Percentiles rank a stretch among this genome's conserved stretches.
Conservation (phyloP, 2,888 invertebrate genomes). For the Phania funesta region DNA sequence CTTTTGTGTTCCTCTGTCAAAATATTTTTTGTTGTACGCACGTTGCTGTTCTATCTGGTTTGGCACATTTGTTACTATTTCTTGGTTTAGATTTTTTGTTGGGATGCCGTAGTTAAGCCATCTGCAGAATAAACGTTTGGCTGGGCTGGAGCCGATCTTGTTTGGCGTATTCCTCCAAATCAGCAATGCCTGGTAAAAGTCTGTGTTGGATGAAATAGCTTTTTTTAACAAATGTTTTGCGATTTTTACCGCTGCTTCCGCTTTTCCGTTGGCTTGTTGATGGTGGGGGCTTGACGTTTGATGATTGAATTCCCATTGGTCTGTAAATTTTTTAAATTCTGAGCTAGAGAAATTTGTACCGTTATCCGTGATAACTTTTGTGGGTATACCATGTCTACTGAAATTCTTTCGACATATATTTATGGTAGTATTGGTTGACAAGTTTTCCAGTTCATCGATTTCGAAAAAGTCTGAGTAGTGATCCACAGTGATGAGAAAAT, state of each 20-base stretch:
- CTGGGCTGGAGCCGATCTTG: neutral
- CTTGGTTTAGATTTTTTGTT: neutral
- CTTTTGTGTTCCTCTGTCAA: neutral
- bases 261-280: constrained; percentile 48
- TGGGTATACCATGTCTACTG: constrained; percentile 48
- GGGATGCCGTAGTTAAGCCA: too few species aligned
- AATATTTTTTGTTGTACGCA: neutral
- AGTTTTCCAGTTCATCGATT: constrained; percentile 35
- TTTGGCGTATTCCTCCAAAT: constrained; percentile 7
- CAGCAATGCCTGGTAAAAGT: constrained; percentile 10
- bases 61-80: neutral
- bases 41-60: too few species aligned
- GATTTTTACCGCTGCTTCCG: constrained; percentile 36
- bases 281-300: constrained; percentile 48
- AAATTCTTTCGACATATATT: constrained; percentile 46
- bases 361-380: constrained; percentile 36
- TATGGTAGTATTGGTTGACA: constrained; percentile 27
- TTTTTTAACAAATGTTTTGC: constrained; percentile 10
- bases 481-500: constrained; percentile 46
- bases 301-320: too few species aligned
- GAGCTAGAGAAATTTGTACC: constrained; percentile 25
- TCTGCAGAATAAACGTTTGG: neutral
- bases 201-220: neutral
- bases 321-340: constrained; percentile 11
- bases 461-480: constrained; percentile 60